A percentile compares a stretch with the other conserved stretches of the same genome.
These are phyloP conservation scores for Macroteleia sp. DNA, from an alignment of 2,888 invertebrate species.

Conservation along the genomic window DNA sequence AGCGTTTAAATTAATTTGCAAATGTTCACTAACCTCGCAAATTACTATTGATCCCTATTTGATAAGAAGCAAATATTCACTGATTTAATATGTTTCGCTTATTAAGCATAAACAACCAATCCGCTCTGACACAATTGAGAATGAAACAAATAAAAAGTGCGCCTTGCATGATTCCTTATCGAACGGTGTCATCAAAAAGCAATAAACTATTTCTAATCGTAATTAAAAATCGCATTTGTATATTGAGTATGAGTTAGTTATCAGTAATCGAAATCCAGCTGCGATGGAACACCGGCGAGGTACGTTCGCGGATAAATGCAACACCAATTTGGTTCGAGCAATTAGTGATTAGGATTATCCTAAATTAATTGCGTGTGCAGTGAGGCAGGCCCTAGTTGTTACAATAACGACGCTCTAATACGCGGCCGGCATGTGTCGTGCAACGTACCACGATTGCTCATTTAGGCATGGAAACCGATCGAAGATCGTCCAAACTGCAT, in stretches of 20 bases:
- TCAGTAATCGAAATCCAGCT: slow-evolving; percentile 49
- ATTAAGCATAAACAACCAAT: too few relatives aligned
- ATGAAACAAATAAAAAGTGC: too few relatives aligned
- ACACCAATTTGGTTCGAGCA: slow-evolving; percentile 68
- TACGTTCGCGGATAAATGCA: slow-evolving; percentile 35
- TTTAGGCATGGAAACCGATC: slow-evolving; percentile 71
- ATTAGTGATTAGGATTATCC: slow-evolving; percentile 82
- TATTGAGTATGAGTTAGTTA: slow-evolving; percentile 46
- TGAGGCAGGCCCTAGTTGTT: slow-evolving; percentile 60
- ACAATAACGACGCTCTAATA: slow-evolving; percentile 73
- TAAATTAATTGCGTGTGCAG: slow-evolving; percentile 78
- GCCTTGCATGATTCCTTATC: not conserved
- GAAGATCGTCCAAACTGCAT: slow-evolving; percentile 68
- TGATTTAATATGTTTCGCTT: too few relatives aligned
- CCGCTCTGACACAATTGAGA: too few relatives aligned
- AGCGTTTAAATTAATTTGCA: too few relatives aligned
- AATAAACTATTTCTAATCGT: slow-evolving; percentile 45
- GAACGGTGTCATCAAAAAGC: slow-evolving; percentile 1
- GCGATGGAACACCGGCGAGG: slow-evolving; percentile 25
- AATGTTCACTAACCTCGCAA: too few relatives aligned
- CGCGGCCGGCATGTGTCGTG: slow-evolving; percentile 65
- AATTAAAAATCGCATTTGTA: slow-evolving; percentile 43
- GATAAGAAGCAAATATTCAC: too few relatives aligned
- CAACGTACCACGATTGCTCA: slow-evolving; percentile 50
- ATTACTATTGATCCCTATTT: too few relatives aligned